Base-by-base conservation (phyloP, 2,797 vertebrate genomes). In the Zalophus californianus region DNA sequence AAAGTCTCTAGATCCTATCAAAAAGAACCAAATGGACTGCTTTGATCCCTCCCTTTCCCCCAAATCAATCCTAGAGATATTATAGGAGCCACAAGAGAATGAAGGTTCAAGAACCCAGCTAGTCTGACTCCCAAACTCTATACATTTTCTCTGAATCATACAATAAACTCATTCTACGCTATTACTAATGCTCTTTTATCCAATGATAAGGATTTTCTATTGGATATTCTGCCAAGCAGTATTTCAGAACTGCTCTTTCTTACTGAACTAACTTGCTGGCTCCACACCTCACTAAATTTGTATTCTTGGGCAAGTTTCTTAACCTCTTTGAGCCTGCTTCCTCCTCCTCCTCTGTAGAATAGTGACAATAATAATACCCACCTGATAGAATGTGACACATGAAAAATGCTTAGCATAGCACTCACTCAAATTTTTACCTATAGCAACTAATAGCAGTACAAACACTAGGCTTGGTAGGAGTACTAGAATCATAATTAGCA, bases 231-330 rank as follows among this genome's bases (percentile, higher is more conserved):
- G 60, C 85, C 50, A 92, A 56, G 52, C 52, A 96, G 2, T 86
- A 86, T 44, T 93, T 91, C 64, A 93, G 23, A 91, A 92, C 44
- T 85, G 91, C 44, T 77, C 7, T 94, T 90, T 95, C 62, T 91
- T 86, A 93, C 0, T 90, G 27, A 52, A 90, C 35, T 94, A 96
- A 91, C 60, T 38, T 79, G 60, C 72, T 90, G 82, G 88, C 84
- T 96, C 66, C 27, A 96, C 35, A 79, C 82, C 92, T 90, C 50
- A 94, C 94, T 89, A 44, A 50, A 97, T 95, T 92, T 97, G 72
- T 97, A 98, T 97, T 97, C 96, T 93, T 97, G 96, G 98, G 97
- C 97, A 98, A 98, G 98, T 98, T 98, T 98, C 93, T 97, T 98
- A 98, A 97, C 97, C 97, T 97, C 96, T 94, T 96, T 96, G 52